Evolutionary conservation across 1,140 invertebrate species (phyloP).

Genomic region (Ganaspis sp.): DNA sequence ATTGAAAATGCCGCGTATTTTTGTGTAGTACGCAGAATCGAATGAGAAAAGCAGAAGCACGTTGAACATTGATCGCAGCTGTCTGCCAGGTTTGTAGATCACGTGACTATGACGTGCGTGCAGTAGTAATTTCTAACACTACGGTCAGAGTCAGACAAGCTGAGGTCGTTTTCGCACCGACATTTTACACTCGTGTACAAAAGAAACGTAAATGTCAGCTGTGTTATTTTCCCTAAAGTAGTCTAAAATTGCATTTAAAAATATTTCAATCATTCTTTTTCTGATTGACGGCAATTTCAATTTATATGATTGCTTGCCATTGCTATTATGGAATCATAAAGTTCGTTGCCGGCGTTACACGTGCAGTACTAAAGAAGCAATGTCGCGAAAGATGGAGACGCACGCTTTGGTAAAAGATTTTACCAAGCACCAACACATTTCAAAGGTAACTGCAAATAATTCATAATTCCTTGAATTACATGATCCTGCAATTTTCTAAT

Average conservation of each 20-base stretch:
- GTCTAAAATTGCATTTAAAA: not conserved
- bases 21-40: conserved; percentile 1
- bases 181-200: not conserved
- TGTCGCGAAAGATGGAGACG: conserved; percentile 25
- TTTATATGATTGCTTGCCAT: not conserved
- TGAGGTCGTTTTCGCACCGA: not conserved
- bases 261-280: not conserved
- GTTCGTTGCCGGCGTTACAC: conserved; percentile 2
- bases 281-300: not conserved
- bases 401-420: not conserved
- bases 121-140: not conserved
- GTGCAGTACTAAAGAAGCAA: conserved; percentile 10
- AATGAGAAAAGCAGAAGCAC: not conserved
- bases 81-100: not conserved
- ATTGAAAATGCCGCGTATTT: not conserved
- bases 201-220: not conserved
- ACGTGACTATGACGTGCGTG: conserved; percentile 14
- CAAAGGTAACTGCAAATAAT: not conserved
- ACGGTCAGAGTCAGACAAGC: conserved; percentile 4
- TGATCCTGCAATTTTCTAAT: too few species aligned
- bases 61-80: not conserved
- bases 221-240: not conserved
- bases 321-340: not conserved
- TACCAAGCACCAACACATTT: not conserved
- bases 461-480: not conserved